These are phyloP conservation scores for Drosophila prosaltans DNA, from an alignment of 1,140 invertebrate species.

Conservation along the genomic window DNA sequence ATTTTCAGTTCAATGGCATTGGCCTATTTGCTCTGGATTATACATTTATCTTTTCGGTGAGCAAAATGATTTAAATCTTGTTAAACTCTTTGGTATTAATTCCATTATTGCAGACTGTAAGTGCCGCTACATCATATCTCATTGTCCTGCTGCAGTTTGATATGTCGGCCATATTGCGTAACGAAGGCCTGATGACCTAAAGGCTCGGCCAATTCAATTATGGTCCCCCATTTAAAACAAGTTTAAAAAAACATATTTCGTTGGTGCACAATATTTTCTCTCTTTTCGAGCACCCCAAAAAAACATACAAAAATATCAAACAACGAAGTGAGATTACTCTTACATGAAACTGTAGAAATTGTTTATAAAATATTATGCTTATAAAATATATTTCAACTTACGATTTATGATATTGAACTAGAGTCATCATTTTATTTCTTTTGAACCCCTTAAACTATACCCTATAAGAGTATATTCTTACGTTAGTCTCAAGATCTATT, in stretches of 20 bases:
- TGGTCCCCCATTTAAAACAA: not conserved
- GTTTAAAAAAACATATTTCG: conserved; percentile 4
- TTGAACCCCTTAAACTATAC: too few relatives aligned
- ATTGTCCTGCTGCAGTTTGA: conserved; percentile 83
- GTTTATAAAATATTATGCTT: not conserved
- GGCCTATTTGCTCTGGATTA: conserved; percentile 80
- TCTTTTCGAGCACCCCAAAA: conserved; percentile 26
- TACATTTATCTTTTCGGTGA: conserved; percentile 82
- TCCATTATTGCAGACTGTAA: conserved; percentile 72
- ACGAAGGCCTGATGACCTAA: conserved; percentile 70
- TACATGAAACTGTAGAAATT: not conserved
- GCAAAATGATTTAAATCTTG: not conserved
- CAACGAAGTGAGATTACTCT: conserved; percentile 23
- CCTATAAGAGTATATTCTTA: too few relatives aligned
- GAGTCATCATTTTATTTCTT: too few relatives aligned
- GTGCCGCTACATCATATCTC: conserved; percentile 81
- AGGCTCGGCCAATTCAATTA: conserved; percentile 37
- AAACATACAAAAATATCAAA: not conserved
- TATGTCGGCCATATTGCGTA: conserved; percentile 76
- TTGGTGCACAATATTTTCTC: not conserved
- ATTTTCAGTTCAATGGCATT: conserved; percentile 81
- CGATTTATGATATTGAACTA: not conserved
- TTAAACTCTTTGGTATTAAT: not conserved
- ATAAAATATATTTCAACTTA: not conserved
- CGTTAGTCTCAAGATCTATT: too few relatives aligned